Conservation (phyloP, 2,888 invertebrate species). For the Oligia latruncula region DNA sequence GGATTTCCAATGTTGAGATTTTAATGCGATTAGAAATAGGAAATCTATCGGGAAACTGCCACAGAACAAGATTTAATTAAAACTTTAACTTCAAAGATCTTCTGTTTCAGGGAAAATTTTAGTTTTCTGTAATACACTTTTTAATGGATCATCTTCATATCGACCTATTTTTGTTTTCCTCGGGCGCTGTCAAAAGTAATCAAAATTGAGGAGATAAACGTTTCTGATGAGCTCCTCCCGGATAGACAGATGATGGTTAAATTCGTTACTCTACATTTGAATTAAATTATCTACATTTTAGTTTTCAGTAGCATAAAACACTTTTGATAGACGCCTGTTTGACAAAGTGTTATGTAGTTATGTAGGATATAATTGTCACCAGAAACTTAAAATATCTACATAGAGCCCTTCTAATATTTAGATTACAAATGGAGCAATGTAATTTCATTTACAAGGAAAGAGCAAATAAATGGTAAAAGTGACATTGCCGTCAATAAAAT, state of each 20-base stretch:
- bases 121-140: constrained; percentile 26
- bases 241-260: constrained; percentile 5
- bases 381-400: not conserved
- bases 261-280: not conserved
- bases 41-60: constrained; percentile 60
- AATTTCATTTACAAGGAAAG: not conserved
- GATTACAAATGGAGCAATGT: not conserved
- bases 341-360: not conserved
- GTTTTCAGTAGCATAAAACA: not conserved
- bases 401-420: not conserved
- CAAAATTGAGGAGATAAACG: constrained; percentile 21
- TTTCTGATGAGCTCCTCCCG: constrained; percentile 10
- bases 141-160: constrained; percentile 19
- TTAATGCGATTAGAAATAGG: constrained; percentile 71
- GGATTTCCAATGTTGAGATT: constrained; percentile 77
- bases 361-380: not conserved
- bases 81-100: constrained; percentile 49
- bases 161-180: constrained; percentile 14
- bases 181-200: constrained; percentile 2
- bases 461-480: constrained; percentile 44
- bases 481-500: constrained; percentile 65
- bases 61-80: constrained; percentile 53
- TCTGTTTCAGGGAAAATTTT: constrained; percentile 37
- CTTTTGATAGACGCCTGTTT: not conserved
- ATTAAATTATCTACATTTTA: not conserved